These are phyloP conservation scores for Wiebesia pumilae DNA, from an alignment of 1,140 invertebrate genomes.

Conservation along the genomic window DNA sequence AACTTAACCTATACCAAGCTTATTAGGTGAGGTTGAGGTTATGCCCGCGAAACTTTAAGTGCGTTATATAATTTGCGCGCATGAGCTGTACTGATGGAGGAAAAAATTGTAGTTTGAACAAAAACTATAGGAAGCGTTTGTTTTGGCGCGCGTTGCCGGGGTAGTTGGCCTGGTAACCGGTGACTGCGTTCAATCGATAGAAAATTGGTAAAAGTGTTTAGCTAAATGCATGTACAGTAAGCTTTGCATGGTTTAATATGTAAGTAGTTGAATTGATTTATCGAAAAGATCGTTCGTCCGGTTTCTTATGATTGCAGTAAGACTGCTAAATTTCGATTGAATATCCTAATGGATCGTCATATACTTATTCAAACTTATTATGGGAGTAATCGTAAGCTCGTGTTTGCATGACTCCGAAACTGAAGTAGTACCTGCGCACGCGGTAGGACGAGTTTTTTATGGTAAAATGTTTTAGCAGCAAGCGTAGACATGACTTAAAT, in stretches of 20 bases:
- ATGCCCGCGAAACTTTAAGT: conserved; percentile 13
- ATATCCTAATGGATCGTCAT: conserved; percentile 49
- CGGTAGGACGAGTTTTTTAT: conserved; percentile 73
- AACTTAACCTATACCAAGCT: conserved; percentile 27
- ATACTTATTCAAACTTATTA: conserved; percentile 68
- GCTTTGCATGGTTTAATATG: not conserved
- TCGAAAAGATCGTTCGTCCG: not conserved
- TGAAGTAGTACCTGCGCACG: conserved; percentile 73
- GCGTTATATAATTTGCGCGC: not conserved
- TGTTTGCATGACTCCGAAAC: conserved; percentile 81
- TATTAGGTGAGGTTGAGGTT: conserved; percentile 23
- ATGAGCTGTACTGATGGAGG: not conserved
- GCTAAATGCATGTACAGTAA: conserved; percentile 26
- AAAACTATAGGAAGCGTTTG: conserved; percentile 57
- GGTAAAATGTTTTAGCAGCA: conserved; percentile 67
- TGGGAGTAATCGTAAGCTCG: conserved; percentile 85
- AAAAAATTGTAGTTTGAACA: not conserved
- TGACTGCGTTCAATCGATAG: conserved; percentile 68
- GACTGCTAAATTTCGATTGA: not conserved
- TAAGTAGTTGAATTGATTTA: not conserved
- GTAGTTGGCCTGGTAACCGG: conserved; percentile 72
- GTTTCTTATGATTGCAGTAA: conserved; percentile 3
- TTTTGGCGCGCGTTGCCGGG: conserved; percentile 70
- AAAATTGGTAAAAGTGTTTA: conserved; percentile 34
- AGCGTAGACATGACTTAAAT: not conserved